A percentile compares a stretch with the other conserved stretches of the same genome.
Conservation (phyloP, 2,888 invertebrate genomes). For the Orchesellides sinensis region DNA sequence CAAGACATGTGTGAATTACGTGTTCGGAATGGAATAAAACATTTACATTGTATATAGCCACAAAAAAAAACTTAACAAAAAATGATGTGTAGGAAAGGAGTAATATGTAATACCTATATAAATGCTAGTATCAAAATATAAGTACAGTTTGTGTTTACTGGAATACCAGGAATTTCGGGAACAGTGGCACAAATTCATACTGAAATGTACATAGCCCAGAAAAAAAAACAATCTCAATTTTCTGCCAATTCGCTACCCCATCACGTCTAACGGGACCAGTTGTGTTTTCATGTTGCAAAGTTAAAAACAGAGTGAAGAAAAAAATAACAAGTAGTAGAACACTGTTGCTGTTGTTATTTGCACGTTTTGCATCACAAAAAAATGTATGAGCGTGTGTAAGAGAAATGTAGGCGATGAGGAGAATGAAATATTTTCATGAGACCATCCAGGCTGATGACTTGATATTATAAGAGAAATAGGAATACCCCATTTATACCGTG, state of each 20-base stretch:
- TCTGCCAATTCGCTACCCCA: slow-evolving; percentile 40
- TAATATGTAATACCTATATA: too few relatives aligned
- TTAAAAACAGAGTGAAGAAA: slow-evolving; percentile 1
- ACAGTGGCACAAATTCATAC: neutral
- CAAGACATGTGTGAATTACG: slow-evolving; percentile 56
- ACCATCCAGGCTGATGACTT: slow-evolving; percentile 8
- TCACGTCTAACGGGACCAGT: slow-evolving; percentile 33
- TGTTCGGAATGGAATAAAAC: slow-evolving; percentile 42
- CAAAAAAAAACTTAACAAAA: slow-evolving; percentile 7
- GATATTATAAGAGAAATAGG: neutral
- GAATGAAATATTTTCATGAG: slow-evolving; percentile 21
- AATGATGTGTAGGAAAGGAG: slow-evolving; percentile 18
- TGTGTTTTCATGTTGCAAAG: neutral
- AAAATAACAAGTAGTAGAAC: neutral
- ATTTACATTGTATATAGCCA: neutral
- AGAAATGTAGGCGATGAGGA: too few relatives aligned
- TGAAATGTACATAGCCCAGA: neutral
- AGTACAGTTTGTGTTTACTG: neutral
- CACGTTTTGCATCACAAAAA: slow-evolving; percentile 25
- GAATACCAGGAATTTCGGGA: neutral
- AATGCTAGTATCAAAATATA: too few relatives aligned
- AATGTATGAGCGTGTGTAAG: too few relatives aligned
- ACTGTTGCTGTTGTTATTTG: slow-evolving; percentile 24
- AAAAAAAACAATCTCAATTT: slow-evolving; percentile 25
- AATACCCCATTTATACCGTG: too few relatives aligned